Evolutionary conservation across 2,113 vertebrate species (phyloP).

Genomic region (Corvus cornix): DNA sequence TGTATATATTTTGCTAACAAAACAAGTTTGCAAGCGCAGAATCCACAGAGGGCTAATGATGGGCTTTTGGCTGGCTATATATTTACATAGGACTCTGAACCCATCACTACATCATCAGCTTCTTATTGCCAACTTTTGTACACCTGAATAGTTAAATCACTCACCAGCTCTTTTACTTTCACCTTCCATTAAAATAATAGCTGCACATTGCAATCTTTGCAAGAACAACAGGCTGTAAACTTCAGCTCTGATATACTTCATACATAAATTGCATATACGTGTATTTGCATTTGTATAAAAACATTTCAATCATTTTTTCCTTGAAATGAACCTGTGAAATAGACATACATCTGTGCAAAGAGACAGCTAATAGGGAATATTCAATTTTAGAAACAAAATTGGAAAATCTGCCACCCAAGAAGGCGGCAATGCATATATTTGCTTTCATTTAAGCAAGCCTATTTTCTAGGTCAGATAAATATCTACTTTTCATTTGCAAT

Average conservation of each 20-base stretch:
- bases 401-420: constrained; percentile 50
- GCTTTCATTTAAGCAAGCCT: constrained; percentile 22
- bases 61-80: not conserved
- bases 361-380: constrained; percentile 31
- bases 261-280: constrained; percentile 33
- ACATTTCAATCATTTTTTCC: constrained; percentile 41
- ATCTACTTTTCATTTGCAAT: constrained; percentile 31
- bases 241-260: constrained; percentile 21
- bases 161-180: constrained; percentile 29
- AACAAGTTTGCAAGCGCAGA: not conserved
- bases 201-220: not conserved
- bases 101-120: not conserved
- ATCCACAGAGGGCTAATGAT: not conserved
- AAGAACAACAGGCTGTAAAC: constrained; percentile 43
- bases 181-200: constrained; percentile 56
- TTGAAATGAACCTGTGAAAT: constrained; percentile 42
- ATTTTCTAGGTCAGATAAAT: constrained; percentile 23
- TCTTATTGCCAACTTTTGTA: constrained; percentile 32
- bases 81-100: not conserved
- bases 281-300: constrained; percentile 42
- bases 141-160: not conserved
- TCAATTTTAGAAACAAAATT: constrained; percentile 47
- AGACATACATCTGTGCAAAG: constrained; percentile 41
- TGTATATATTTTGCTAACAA: not conserved
- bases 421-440: constrained; percentile 36